Conservation (phyloP, 2,888 invertebrate species). For the Orchesella flavescens region DNA sequence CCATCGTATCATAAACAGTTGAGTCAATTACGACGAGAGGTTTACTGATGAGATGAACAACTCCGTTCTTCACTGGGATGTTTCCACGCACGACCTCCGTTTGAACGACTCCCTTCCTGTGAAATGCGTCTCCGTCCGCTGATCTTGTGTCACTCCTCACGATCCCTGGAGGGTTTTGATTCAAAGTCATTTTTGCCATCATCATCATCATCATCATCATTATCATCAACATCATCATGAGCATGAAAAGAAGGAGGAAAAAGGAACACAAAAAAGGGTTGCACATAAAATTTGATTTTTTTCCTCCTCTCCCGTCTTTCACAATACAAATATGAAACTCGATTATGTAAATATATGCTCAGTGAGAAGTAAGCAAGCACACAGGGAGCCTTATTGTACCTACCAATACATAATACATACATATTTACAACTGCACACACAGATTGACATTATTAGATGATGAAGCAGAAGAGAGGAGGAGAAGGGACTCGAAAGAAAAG, state of each 20-base stretch:
- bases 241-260: conserved; percentile 41
- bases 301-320: conserved; percentile 24
- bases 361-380: conserved; percentile 23
- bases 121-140: conserved; percentile 82
- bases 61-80: conserved; percentile 93
- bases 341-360: conserved; percentile 59
- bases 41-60: conserved; percentile 92
- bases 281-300: conserved; percentile 48
- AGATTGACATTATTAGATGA: neutral
- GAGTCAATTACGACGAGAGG: conserved; percentile 93
- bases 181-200: conserved; percentile 56
- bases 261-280: conserved; percentile 55
- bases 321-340: conserved; percentile 50
- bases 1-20: conserved; percentile 87
- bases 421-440: too few species aligned
- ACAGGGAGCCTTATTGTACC: neutral
- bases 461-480: conserved; percentile 3
- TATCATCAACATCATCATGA: conserved; percentile 42
- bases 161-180: conserved; percentile 79
- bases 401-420: too few species aligned
- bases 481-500: neutral
- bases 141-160: conserved; percentile 87
- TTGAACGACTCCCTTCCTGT: conserved; percentile 87
- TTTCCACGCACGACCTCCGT: conserved; percentile 91
- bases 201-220: conserved; percentile 35